Evolutionary conservation across 2,888 invertebrate genomes (phyloP), one percentile per base, ranked within the genome.

Genomic region (Cataglyphis altisquamis): DNA sequence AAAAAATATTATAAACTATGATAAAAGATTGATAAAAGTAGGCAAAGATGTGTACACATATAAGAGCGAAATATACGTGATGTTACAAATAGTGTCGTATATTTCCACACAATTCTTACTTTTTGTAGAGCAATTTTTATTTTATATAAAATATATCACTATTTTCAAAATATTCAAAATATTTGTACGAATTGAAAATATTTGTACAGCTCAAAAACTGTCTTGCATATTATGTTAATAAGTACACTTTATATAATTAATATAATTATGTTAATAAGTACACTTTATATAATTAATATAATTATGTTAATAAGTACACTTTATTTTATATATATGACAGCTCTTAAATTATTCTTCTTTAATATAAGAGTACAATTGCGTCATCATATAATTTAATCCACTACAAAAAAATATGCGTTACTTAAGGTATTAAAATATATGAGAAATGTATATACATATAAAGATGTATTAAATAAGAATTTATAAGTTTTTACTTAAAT

Each of bases 91-190:
- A 8, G 0, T 60, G 29, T 15, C 41, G 18, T 62, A 29, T 41
- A 73, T 41, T 73, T 45, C 18, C 3, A 57, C 3, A 62, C 62
- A 29, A 32, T 29, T 57, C 25, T 62, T 75, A 48, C 25, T 48
- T 36, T 36, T 15, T 75, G 18, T 15, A 63, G 41, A 41, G 41
- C n/a, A 41, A 45, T 62, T 32, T n/a, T 62, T 32, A 60, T n/a
- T 68, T 32, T 32, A 32, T 32, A 32, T 48, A 21, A 63, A 73
- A 74, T 32, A 15, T 74, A 74, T 32, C 18, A 3, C 12, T 12
- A 41, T 41, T 41, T 12, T 41, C 12, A 41, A 41, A 32, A 32
- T 32, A 32, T 41, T 41, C 0, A 41, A 41, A 41, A 41, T 12
- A 10, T 41, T 41, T 41, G 10, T 41, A 12, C 3, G 3, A 41